Base-by-base conservation (phyloP, 35 echinoderm and acorn worm genomes). In the Chiridota heheva region DNA sequence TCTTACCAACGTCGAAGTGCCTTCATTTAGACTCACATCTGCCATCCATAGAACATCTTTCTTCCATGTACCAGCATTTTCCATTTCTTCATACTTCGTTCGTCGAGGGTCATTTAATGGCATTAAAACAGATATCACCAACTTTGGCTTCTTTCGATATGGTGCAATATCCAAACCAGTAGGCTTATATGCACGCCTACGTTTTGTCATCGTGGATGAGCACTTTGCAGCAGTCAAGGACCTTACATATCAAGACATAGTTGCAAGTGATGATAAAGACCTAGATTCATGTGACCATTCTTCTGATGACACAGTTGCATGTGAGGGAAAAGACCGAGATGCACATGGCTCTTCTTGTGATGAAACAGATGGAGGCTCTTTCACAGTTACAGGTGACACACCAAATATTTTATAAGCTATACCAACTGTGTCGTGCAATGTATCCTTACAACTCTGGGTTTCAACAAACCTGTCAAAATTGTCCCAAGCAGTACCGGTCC, bases 381-480 rank as follows among this genome's bases (percentile, higher is more conserved):
- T 51, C 47, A 51, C 47, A 10, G 8, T 29, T n/a, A n/a, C n/a
- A 53, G 48, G 48, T 12, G n/a, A 10, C 48, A 10, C n/a, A 12
- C 10, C 48, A 53, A n/a, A n/a, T 59, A 77, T 58, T 77, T 77
- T 42, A 77, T 77, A 77, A 16, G 28, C 44, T 77, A 77, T 57
- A 27, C 73, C 45, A 24, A 53, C 73, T 33, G 46, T 77, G 22
- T 57, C 73, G 34, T 77, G 73, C 46, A 77, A 59, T 49, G 73
- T 57, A 77, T 77, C 73, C 46, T 77, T 77, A 5, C 73, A 42
- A 32, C 73, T 77, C 7, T 77, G 73, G 2, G 73, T 77, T 57
- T 77, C 73, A 77, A 77, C 48, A 49, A 77, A 77, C 29, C 73
- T 77, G 73, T 77, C 73, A 30, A 77, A 77, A 77, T 58, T 77